Evolutionary conservation across 2,797 vertebrate species (phyloP), one percentile per base, ranked within the genome.

Genomic region (Cichlasoma orientale): DNA sequence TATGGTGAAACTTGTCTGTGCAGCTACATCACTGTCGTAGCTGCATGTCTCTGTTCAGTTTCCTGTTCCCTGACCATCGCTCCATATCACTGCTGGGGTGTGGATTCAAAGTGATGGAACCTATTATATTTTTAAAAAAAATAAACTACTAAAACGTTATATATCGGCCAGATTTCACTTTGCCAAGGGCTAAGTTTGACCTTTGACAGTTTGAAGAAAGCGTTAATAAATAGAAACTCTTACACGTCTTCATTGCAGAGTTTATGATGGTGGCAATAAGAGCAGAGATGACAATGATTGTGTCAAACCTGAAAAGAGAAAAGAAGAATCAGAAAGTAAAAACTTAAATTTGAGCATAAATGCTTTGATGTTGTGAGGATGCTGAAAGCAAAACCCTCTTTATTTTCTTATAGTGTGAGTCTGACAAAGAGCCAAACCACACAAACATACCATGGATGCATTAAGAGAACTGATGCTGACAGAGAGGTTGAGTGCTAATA

Each of bases 251-350:
- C 72, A 98, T 56, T 41, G 94, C 87, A 1, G 96, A 84, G 79
- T 97, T 98, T 82, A 96, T 77, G 85, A 96, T 89, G 0, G 96
- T 97, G 75, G 96, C 97, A 83, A 97, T 79, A 73, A 99, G 92
- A 19, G 97, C 98, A 72, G 96, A 94, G 16, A 97, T 16, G 72
- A 99, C 95, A 84, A 99, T 97, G 88, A 97, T 87, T 1, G 94
- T 96, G 88, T 99, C 97, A 90, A 99, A 99, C 98, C 98, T 98
- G 92, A 38, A 78, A 21, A 63, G 21, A 68, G 5, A 58, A 25
- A 44, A 23, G 5, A 31, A 5, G n/a, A 7, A 2, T 71, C 0
- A 75, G 12, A n/a, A 59, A 38, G 44, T 2, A 10, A 50, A 63
- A 21, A 6, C 14, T 31, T 58, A 1, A 21, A 23, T n/a, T 7